Evolutionary conservation across 2,888 invertebrate genomes (phyloP), one percentile per base, ranked within the genome.

Genomic region (Trissoscelio sp.): DNA sequence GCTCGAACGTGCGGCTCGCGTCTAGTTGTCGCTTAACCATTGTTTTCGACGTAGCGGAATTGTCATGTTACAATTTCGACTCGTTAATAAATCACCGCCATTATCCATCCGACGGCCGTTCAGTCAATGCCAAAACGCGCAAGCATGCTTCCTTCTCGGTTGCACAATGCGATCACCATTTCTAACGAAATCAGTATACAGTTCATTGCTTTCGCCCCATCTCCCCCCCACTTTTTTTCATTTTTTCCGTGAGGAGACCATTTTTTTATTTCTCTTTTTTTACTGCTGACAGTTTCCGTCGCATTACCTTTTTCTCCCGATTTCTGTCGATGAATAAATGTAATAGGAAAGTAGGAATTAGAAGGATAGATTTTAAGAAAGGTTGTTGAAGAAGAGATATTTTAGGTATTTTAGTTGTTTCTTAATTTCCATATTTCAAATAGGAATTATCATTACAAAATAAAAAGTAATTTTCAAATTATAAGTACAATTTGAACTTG

Each of bases 21-120:
- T 70, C 74, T 42, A 74, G 42, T 80, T 78, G 81, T 78, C 78
- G 78, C 62, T 81, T 75, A 69, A 72, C 85, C 85, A 88, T 88
- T 88, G 88, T 89, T 85, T 87, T 84, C 83, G 83, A 67, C 72
- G 72, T 81, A 82, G 82, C 82, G 83, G 83, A 86, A 86, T 88
- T 85, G 85, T 84, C 83, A 72, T 75, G 79, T 75, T 80, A 84
- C 86, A 86, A 85, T 86, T 82, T 84, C 55, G 83, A 85, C 84
- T 85, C 82, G 83, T 80, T 85, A 84, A 88, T 87, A 87, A 86
- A 85, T 87, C 84, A 84, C 77, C 79, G 83, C 83, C 85, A 85
- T 84, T 86, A 83, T 83, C 60, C 75, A 39, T n/a, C 51, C 79
- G 83, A 79, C 81, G 74, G 72, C 28, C 83, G 79, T 75, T 81